Evolutionary conservation across 1,140 invertebrate genomes (phyloP).

Genomic region (Caerostris extrusa): DNA sequence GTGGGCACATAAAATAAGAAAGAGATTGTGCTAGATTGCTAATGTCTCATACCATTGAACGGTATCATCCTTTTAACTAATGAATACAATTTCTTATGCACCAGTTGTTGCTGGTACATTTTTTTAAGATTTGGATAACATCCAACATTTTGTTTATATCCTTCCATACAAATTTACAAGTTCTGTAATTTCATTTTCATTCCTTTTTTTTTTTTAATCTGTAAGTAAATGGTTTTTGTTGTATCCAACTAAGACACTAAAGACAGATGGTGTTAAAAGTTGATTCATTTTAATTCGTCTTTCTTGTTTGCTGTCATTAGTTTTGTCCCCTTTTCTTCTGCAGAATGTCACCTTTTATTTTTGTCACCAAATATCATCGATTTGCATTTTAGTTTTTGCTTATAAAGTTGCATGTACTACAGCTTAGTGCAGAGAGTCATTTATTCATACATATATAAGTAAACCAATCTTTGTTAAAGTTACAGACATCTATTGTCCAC

Average conservation of each 20-base stretch:
- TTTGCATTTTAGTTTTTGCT: too few species aligned
- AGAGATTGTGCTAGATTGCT: not conserved
- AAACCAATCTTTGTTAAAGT: too few species aligned
- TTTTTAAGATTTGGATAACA: not conserved
- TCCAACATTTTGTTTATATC: constrained; percentile 10
- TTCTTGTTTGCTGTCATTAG: not conserved
- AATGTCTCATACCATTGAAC: not conserved
- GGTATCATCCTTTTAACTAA: not conserved
- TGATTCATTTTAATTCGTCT: not conserved
- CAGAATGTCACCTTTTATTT: not conserved
- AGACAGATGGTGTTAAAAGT: constrained; percentile 5
- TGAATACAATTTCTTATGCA: constrained; percentile 42
- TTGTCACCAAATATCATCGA: too few species aligned
- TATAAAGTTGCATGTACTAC: too few species aligned
- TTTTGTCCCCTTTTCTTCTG: not conserved
- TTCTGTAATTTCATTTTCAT: constrained; percentile 36
- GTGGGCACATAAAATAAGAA: not conserved
- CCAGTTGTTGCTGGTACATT: not conserved
- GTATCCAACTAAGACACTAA: not conserved
- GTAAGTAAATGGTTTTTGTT: not conserved
- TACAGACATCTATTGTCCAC: too few species aligned
- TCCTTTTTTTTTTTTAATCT: not conserved
- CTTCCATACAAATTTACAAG: constrained; percentile 6
- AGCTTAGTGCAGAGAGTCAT: too few species aligned
- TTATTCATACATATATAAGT: too few species aligned